phyloP scores from a whole-genome alignment of 2,113 vertebrate species.

The Alethe castanea region DNA sequence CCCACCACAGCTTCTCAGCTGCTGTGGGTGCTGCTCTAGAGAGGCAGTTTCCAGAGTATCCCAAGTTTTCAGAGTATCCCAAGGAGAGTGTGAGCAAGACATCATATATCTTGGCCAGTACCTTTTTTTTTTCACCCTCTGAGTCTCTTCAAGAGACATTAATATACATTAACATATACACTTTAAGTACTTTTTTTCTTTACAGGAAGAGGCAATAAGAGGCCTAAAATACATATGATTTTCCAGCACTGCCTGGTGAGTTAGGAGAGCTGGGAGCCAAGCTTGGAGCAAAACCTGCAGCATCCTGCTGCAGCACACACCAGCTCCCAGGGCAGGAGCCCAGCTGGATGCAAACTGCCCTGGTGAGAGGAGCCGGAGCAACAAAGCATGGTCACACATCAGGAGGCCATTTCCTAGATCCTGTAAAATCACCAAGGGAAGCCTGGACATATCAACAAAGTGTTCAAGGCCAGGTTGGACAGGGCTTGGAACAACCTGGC shows the following conservation, averaged over 20 bases:
- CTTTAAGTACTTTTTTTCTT: neutral
- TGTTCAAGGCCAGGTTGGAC: neutral
- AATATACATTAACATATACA: neutral
- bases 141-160: neutral
- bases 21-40: neutral
- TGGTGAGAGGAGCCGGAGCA: neutral
- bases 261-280: neutral
- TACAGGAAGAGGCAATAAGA: neutral
- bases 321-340: neutral
- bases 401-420: neutral
- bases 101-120: neutral
- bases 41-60: neutral
- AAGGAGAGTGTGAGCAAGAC: neutral
- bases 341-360: neutral
- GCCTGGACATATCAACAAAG: no score
- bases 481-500: neutral
- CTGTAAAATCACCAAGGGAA: neutral
- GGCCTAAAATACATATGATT: neutral
- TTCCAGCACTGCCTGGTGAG: neutral
- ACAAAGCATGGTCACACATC: neutral
- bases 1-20: neutral
- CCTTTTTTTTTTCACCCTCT: neutral
- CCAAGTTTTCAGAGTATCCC: neutral
- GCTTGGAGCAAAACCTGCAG: neutral
- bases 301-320: neutral